Base-by-base conservation (phyloP, 1,140 invertebrate genomes). In the Dreissena polymorpha region DNA sequence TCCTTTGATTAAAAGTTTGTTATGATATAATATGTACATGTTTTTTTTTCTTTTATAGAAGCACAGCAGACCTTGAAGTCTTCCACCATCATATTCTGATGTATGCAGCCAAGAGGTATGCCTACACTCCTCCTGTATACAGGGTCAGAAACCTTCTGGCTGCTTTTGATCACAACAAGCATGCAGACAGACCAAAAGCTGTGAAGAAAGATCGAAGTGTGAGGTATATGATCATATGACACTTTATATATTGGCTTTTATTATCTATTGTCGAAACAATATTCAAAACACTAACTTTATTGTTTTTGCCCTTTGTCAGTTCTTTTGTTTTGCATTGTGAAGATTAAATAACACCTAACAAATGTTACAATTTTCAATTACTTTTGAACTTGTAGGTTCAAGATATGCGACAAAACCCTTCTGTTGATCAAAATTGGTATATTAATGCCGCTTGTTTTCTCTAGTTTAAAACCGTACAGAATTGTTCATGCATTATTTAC, bases 111-210 rank as follows among this genome's bases (percentile, higher is more conserved):
- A 69, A 50, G 23, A 63, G 0, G 49, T 78, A 68, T 68, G n/a
- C 75, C 21, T 68, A 67, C 50, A 78, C 64, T 25, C 75, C 63
- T n/a, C 75, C 65, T 68, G 39, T 78, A 21, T 69, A 69, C 75
- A 51, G 65, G 53, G 51, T 65, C 8, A 78, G 75, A 51, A 78
- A 68, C 27, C 49, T 55, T 16, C 13, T 78, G 21, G 39, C 75
- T 27, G 75, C 65, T 16, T 25, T 78, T 16, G n/a, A 55, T 27
- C 75, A 78, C 27, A 69, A 78, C 50, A 50, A 3, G 13, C 65
- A 78, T 23, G n/a, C 21, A 14, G 64, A 69, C 14, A n/a, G 64
- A 51, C 21, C n/a, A 21, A 25, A 39, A 53, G 0, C 53, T 10
- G n/a, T 67, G 8, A 69, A 67, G 21, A 78, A 68, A 78, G 51